Base-by-base conservation (phyloP, 2,797 vertebrate species). In the Anomalospiza imberbis region DNA sequence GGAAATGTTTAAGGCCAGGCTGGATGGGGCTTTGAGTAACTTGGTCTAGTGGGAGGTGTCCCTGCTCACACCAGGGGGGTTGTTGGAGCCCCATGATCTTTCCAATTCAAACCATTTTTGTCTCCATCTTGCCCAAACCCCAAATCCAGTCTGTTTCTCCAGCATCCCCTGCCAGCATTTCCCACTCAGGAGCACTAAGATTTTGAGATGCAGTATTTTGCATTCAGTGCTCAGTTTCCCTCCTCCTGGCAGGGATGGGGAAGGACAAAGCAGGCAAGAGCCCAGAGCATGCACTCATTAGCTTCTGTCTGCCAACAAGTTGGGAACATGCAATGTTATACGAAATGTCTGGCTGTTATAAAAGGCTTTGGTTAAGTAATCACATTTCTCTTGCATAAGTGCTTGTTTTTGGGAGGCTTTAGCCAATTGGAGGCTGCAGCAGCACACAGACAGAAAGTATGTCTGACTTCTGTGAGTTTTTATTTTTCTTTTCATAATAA, bases 321-420 rank as follows among this genome's bases (percentile, higher is more conserved):
- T 66, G 81, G 50, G 58, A 84, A 24, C 3, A 4, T 26, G 84
- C 47, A 3, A 54, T 16, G 51, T 57, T 66, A 54, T 61, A 84
- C 1, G 13, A 77, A 60, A 90, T 84, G 80, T 90, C 67, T 1
- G 50, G 61, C 85, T 92, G 75, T 94, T 96, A 88, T 58, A 93
- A 96, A 95, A 95, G 87, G 45, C 66, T 58, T 80, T 85, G 10
- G n/a, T 96, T 95, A 94, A 94, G 93, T 88, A 95, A 97, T 48
- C 81, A 2, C 32, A 6, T 83, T 88, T 60, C 88, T 89, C 95
- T 97, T 97, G 95, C 91, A 38, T 96, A 97, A 97, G 88, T 42
- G n/a, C 81, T 94, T 94, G 88, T 18, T 96, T 97, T 95, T 45
- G 51, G 83, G 70, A 94, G 50, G 38, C 45, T 91, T 81, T 31